Base-by-base conservation (phyloP, 2,888 invertebrate species). In the Leucoma salicis region DNA sequence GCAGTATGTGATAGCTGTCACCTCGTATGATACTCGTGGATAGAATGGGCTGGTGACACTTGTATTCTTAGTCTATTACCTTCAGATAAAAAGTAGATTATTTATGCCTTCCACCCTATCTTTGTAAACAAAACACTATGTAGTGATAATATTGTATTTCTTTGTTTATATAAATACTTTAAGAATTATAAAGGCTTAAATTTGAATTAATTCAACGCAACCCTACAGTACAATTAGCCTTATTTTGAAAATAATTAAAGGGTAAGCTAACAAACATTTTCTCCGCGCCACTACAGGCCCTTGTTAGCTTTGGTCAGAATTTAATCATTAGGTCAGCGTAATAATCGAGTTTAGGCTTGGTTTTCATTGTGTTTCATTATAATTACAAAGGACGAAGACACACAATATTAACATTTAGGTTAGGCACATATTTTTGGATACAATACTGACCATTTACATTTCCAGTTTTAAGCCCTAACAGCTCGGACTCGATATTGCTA, bases 281-380 rank as follows among this genome's bases (percentile, higher is more conserved):
- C 61, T 63, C 39, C 25, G 48, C 44, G 49, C 46, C 37, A 48
- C 42, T 47, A 18, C n/a, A 31, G 15, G 61, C 66, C 65, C 60
- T 63, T 57, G 66, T 64, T 66, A 62, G 58, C 56, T 53, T 57
- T 36, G 37, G 36, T 38, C 48, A 31, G 31, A 35, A 40, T 57
- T 59, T 39, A 37, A 35, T 34, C 35, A 38, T 50, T 54, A 56
- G 50, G 61, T 55, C 51, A 63, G 53, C 46, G 45, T 46, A 50
- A 41, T 53, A 57, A 70, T 63, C 59, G 35, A 65, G 64, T 68
- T 64, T 39, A 40, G 53, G 55, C 55, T 51, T 47, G 46, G 54
- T 63, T 63, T 55, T 56, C 34, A 41, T 49, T 53, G 51, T 57
- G 38, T 53, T 49, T 43, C 16, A 29, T 48, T 44, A 44, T 51